Conservation (phyloP, 2,797 vertebrate species). For the Gobio occitaniae region DNA sequence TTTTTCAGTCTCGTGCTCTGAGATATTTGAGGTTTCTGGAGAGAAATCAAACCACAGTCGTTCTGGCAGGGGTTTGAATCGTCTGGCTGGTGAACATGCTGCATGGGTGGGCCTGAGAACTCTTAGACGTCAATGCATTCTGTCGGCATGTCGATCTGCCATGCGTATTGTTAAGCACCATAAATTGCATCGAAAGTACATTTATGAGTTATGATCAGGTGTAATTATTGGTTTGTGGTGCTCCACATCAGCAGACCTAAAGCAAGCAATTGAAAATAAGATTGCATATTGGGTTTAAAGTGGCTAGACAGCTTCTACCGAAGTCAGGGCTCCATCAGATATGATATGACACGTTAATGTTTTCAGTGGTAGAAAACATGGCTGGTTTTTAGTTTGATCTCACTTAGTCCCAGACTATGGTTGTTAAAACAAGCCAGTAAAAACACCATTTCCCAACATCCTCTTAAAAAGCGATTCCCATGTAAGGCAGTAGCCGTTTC, state of each 20-base stretch:
- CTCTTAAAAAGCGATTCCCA: slow-evolving; percentile 15
- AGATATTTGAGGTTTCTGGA: slow-evolving; percentile 50
- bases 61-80: slow-evolving; percentile 36
- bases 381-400: slow-evolving; percentile 10
- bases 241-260: slow-evolving; percentile 18
- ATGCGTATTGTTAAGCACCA: slow-evolving; percentile 12
- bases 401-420: slow-evolving; percentile 19
- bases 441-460: slow-evolving; percentile 30
- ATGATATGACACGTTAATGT: slow-evolving; percentile 33
- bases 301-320: slow-evolving; percentile 26
- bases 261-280: slow-evolving; percentile 35
- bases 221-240: slow-evolving; percentile 50
- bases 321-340: slow-evolving; percentile 27
- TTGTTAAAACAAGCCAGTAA: slow-evolving; percentile 17
- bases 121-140: slow-evolving; percentile 10
- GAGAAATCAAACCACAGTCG: slow-evolving; percentile 53
- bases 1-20: slow-evolving; percentile 23
- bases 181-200: slow-evolving; percentile 37
- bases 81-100: slow-evolving; percentile 39
- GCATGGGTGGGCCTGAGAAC: slow-evolving; percentile 49
- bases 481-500: slow-evolving; percentile 33
- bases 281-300: slow-evolving; percentile 26
- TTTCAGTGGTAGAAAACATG: slow-evolving; percentile 27
- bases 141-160: slow-evolving; percentile 12
- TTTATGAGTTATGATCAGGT: slow-evolving; percentile 39